Evolutionary conservation across 1,140 invertebrate species (phyloP).

Genomic region (Drosophila nikananu): DNA sequence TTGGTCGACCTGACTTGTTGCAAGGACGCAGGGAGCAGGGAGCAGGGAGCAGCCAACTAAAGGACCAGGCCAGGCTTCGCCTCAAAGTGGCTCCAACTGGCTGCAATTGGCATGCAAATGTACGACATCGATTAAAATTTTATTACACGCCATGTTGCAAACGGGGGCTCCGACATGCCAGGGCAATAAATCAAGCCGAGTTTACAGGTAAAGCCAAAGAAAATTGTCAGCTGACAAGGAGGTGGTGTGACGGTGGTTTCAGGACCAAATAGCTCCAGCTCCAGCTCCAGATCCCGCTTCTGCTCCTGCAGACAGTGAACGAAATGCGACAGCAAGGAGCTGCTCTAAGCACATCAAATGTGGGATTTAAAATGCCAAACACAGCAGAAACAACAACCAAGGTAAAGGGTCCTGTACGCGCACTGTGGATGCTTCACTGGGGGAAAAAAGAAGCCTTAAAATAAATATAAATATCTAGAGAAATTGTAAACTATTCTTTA

Average conservation of each 20-base stretch:
- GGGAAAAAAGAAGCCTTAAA: not conserved
- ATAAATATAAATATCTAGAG: too few relatives aligned
- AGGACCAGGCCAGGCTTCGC: conserved; percentile 27
- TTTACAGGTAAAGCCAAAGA: conserved; percentile 83
- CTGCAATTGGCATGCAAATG: conserved; percentile 83
- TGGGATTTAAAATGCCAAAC: conserved; percentile 82
- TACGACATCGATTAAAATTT: conserved; percentile 84
- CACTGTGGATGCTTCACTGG: conserved; percentile 24
- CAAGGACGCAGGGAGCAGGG: not conserved
- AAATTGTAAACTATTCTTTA: not conserved
- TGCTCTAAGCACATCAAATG: conserved; percentile 81
- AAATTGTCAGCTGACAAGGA: conserved; percentile 72
- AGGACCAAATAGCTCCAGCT: conserved; percentile 9
- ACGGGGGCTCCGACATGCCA: conserved; percentile 53
- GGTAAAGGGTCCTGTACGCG: conserved; percentile 14
- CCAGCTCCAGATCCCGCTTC: not conserved
- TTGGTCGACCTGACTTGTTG: conserved; percentile 57
- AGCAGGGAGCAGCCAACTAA: conserved; percentile 2
- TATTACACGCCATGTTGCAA: conserved; percentile 79
- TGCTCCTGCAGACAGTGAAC: conserved; percentile 39
- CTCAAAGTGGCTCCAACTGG: conserved; percentile 56
- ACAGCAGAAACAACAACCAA: conserved; percentile 48
- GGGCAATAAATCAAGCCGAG: conserved; percentile 79
- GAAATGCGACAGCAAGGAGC: conserved; percentile 43
- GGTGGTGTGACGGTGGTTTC: conserved; percentile 14